These are phyloP conservation scores for Fundulus diaphanus DNA, from an alignment of 2,797 vertebrate genomes.

Conservation along the genomic window DNA sequence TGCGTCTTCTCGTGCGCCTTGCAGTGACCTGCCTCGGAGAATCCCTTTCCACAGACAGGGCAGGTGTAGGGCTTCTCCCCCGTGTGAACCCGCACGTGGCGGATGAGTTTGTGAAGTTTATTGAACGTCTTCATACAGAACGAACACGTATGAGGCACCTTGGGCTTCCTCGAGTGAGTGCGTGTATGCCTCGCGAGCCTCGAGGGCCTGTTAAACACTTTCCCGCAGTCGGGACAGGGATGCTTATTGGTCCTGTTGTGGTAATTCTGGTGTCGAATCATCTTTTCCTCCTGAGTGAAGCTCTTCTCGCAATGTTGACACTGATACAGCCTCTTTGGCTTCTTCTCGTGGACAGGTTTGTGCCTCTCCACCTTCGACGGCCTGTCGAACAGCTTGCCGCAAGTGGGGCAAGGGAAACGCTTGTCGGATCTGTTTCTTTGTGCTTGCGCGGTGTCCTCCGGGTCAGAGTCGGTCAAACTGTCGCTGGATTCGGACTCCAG, in stretches of 20 bases:
- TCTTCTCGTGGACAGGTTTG: constrained; percentile 52
- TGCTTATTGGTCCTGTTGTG: constrained; percentile 69
- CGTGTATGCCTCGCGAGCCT: constrained; percentile 65
- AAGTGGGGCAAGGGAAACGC: constrained; percentile 57
- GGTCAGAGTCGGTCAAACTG: constrained; percentile 21
- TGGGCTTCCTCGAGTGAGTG: constrained; percentile 66
- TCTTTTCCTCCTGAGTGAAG: constrained; percentile 60
- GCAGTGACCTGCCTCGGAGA: constrained; percentile 71
- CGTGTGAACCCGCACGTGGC: constrained; percentile 72
- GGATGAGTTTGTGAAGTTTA: constrained; percentile 67
- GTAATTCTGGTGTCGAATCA: constrained; percentile 61
- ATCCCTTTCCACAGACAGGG: constrained; percentile 68
- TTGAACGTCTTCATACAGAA: constrained; percentile 70
- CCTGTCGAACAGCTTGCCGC: constrained; percentile 68
- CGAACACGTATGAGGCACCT: constrained; percentile 68
- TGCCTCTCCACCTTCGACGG: constrained; percentile 70
- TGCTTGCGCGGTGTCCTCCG: constrained; percentile 13
- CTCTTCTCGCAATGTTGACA: constrained; percentile 64
- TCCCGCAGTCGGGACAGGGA: constrained; percentile 71
- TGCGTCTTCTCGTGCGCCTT: constrained; percentile 73
- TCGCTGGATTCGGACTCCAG: constrained; percentile 56
- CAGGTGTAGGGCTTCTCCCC: constrained; percentile 75
- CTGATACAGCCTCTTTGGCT: constrained; percentile 50
- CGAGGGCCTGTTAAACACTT: constrained; percentile 74
- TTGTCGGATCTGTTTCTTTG: constrained; percentile 38